Evolutionary conservation across 2,113 vertebrate genomes (phyloP), one percentile per base, ranked within the genome.

Genomic region (Daubentonia madagascariensis): DNA sequence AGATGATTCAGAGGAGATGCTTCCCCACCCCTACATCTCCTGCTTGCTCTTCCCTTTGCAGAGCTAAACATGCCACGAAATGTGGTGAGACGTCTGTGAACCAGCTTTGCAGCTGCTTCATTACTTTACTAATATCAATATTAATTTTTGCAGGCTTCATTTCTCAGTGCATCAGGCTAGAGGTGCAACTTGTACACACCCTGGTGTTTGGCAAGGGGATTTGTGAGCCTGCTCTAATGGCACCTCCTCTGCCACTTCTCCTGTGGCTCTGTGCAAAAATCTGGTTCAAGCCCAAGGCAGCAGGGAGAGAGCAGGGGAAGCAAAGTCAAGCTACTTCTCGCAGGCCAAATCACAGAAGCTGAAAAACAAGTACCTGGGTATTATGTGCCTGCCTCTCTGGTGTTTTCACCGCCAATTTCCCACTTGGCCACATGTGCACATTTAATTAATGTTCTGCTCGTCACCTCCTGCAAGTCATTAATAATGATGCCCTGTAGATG

Each of bases 391-490:
- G 95, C 89, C 96, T 97, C 94, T 93, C 96, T 86, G 61, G 78
- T 94, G 94, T 68, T 96, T 91, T 90, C 32, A 14, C 75, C 37
- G 72, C 97, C 98, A 96, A 94, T 96, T 92, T 93, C 98, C 96
- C 94, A 96, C 90, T 97, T 98, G 97, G 96, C 95, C 95, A 96
- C 96, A 97, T 94, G 94, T 89, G 91, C 95, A 97, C 94, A 67
- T 97, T 97, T 97, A 98, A 97, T 98, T 98, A 98, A 98, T 89
- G 96, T 96, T 97, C 97, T 95, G 96, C 85, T 97, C 79, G 7
- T 96, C 95, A 97, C 94, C 93, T 97, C 95, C 96, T 97, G 89
- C 93, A 96, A 98, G 96, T 98, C 96, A 98, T 97, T 97, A 97
- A 97, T 98, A 98, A 97, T 54, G 87, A 97, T 86, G 93, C 89